phyloP scores from a whole-genome alignment of 2,797 vertebrate genomes.

The Yasuhikotakia modesta region DNA sequence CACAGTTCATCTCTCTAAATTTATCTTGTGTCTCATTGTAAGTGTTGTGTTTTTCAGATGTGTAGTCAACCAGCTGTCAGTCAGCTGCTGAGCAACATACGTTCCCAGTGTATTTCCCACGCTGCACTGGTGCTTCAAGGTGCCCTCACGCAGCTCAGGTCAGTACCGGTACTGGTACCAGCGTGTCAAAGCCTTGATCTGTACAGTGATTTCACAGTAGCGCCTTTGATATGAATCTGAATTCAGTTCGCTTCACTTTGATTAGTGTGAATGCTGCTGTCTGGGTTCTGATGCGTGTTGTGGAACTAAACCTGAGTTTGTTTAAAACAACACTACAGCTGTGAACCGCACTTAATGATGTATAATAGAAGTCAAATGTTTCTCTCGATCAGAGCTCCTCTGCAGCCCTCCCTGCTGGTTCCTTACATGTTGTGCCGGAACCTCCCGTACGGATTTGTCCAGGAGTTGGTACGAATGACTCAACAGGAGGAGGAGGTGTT shows the following conservation, averaged over 20 bases:
- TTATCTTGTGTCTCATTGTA: slow-evolving; percentile 2
- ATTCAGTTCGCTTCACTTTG: too few species aligned
- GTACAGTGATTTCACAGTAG: too few species aligned
- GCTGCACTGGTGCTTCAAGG: slow-evolving; percentile 95
- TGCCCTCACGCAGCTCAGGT: slow-evolving; percentile 93
- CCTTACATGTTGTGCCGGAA: slow-evolving; percentile 99
- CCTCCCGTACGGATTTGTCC: slow-evolving; percentile 96
- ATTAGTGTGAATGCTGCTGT: too few species aligned
- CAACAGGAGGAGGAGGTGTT: slow-evolving; percentile 95
- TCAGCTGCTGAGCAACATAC: slow-evolving; percentile 98
- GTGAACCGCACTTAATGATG: not conserved
- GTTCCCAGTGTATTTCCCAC: slow-evolving; percentile 98
- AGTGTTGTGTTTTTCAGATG: slow-evolving; percentile 77
- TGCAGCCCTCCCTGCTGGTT: slow-evolving; percentile 93
- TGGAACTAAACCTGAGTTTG: too few species aligned
- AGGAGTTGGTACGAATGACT: slow-evolving; percentile 93
- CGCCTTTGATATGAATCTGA: too few species aligned
- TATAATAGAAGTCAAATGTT: not conserved
- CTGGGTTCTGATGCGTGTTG: too few species aligned
- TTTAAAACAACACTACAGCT: too few species aligned
- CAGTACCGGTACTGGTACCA: slow-evolving; percentile 58
- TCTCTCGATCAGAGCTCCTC: slow-evolving; percentile 78
- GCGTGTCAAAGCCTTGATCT: not conserved
- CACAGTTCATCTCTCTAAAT: not conserved
- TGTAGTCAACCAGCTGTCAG: slow-evolving; percentile 96